phyloP scores from a whole-genome alignment of 2,888 invertebrate species.

The Heliconius hortense region DNA sequence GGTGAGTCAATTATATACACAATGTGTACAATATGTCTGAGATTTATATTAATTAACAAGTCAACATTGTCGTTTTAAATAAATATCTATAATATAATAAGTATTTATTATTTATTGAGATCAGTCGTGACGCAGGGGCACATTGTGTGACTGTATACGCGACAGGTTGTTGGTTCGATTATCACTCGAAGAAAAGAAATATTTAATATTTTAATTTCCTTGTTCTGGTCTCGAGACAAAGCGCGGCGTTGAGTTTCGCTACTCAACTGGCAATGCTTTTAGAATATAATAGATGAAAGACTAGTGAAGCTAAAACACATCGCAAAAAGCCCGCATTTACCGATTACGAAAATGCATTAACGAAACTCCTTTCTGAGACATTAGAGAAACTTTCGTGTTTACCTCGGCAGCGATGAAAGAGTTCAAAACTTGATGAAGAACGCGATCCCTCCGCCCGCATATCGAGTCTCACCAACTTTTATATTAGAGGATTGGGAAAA shows the following conservation, averaged over 20 bases:
- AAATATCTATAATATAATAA: not conserved
- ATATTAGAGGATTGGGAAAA: constrained; percentile 61
- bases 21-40: no score
- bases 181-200: not conserved
- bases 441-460: constrained; percentile 66
- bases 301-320: constrained; percentile 7
- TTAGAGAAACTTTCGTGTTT: constrained; percentile 55
- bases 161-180: not conserved
- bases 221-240: no score
- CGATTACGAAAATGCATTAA: constrained; percentile 41
- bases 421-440: constrained; percentile 62
- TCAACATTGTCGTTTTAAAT: no score
- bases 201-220: not conserved
- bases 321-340: constrained; percentile 40
- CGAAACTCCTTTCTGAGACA: constrained; percentile 41
- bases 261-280: not conserved
- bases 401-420: constrained; percentile 61
- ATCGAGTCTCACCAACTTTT: constrained; percentile 60
- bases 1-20: no score
- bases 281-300: not conserved
- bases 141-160: no score
- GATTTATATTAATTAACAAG: no score
- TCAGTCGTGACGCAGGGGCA: no score
- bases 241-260: not conserved
- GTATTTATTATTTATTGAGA: not conserved